phyloP scores from a whole-genome alignment of 2,797 vertebrate genomes.

The Acanthurus lineatus region DNA sequence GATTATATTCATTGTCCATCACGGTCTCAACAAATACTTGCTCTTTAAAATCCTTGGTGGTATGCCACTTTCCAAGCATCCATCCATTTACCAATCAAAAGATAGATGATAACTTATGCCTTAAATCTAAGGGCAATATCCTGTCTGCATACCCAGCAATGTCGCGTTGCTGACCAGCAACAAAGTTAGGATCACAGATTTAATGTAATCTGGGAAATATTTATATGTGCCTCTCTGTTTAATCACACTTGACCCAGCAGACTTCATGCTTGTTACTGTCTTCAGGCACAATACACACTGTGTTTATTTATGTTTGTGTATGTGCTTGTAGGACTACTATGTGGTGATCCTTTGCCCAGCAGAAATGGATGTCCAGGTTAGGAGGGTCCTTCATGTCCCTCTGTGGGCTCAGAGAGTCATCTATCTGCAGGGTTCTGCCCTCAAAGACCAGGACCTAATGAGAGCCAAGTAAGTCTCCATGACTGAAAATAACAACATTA shows the following conservation, averaged over 20 bases:
- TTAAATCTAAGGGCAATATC: neutral
- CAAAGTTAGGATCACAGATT: neutral
- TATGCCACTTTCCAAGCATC: neutral
- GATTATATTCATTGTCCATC: neutral
- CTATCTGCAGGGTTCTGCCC: constrained; percentile 89
- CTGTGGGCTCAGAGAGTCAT: constrained; percentile 91
- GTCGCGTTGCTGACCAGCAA: rapidly evolving
- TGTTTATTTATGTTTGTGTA: constrained; percentile 14
- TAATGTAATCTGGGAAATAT: neutral
- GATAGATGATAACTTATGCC: neutral
- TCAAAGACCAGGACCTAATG: constrained; percentile 92
- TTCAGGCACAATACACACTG: neutral
- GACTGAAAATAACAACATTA: neutral
- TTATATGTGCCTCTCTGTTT: too few species aligned
- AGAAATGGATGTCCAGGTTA: constrained; percentile 90
- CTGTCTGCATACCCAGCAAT: neutral
- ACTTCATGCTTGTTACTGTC: neutral
- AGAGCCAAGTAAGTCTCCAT: constrained; percentile 87
- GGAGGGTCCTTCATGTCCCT: constrained; percentile 89
- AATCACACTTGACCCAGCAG: neutral
- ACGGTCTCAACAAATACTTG: neutral
- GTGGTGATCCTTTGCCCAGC: constrained; percentile 91
- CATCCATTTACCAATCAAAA: neutral
- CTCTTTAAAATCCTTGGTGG: too few species aligned
- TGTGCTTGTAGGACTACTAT: constrained; percentile 86